Conservation (phyloP, 2,888 invertebrate genomes). For the Rhagophthalmus giganteus region DNA sequence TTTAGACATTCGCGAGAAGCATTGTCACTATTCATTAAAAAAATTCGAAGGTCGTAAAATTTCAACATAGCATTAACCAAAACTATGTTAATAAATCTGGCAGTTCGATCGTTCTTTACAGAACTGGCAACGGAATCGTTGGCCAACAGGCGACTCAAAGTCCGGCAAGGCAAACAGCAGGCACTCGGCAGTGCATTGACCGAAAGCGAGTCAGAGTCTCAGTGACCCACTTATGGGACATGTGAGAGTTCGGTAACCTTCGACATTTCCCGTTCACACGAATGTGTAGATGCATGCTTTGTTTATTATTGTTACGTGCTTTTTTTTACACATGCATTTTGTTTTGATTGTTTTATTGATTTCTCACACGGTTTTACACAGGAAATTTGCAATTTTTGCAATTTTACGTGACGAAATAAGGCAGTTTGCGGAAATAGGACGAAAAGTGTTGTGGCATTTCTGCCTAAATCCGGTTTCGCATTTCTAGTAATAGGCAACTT, state of each 20-base stretch:
- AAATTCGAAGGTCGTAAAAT: too few relatives aligned
- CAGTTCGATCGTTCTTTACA: slow-evolving; percentile 1
- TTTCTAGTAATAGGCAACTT: background rate
- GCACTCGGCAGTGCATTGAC: slow-evolving; percentile 53
- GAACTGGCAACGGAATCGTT: slow-evolving; percentile 12
- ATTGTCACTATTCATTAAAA: too few relatives aligned
- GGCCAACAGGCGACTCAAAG: slow-evolving; percentile 34
- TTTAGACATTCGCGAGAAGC: too few relatives aligned
- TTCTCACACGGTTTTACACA: slow-evolving; percentile 14
- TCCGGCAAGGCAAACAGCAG: slow-evolving; percentile 43
- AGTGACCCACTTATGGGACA: slow-evolving; percentile 57
- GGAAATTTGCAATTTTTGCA: slow-evolving; percentile 13
- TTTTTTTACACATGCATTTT: slow-evolving; percentile 26
- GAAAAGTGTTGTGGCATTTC: slow-evolving; percentile 5
- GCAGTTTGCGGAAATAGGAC: slow-evolving; percentile 6
- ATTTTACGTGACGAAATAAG: slow-evolving; percentile 11
- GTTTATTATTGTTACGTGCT: slow-evolving; percentile 32
- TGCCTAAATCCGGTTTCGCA: background rate
- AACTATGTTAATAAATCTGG: slow-evolving; percentile 8
- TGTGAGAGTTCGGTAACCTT: slow-evolving; percentile 48
- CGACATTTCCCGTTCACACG: slow-evolving; percentile 37
- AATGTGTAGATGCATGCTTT: slow-evolving; percentile 31
- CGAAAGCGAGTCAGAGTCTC: slow-evolving; percentile 54
- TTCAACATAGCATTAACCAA: background rate
- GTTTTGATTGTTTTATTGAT: slow-evolving; percentile 23